Conservation (phyloP, 1,140 invertebrate species). For the Nephotettix cincticeps region DNA sequence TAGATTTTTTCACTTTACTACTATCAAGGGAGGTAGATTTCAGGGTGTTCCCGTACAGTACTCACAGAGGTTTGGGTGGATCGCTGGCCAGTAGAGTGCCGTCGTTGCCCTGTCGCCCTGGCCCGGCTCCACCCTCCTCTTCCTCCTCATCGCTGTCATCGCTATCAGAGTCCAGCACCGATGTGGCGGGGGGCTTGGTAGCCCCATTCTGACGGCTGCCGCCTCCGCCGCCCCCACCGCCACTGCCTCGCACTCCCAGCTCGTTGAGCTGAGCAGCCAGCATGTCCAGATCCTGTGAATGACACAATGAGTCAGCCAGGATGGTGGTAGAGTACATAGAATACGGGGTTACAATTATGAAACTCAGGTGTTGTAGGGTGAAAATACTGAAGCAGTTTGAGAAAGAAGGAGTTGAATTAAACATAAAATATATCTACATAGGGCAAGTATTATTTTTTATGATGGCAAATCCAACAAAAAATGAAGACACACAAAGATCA, state of each 20-base stretch:
- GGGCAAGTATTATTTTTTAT: too few species aligned
- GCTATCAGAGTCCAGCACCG: conserved; percentile 46
- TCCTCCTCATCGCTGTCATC: conserved; percentile 52
- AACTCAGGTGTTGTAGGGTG: conserved; percentile 2
- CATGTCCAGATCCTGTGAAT: conserved; percentile 83
- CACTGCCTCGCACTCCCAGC: conserved; percentile 64
- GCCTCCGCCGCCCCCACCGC: conserved; percentile 47
- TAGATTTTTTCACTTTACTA: too few species aligned
- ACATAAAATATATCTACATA: too few species aligned
- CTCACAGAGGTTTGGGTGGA: conserved; percentile 94
- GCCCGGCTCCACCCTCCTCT: conserved; percentile 53
- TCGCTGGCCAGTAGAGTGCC: conserved; percentile 94
- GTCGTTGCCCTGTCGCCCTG: conserved; percentile 71
- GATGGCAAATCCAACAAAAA: too few species aligned
- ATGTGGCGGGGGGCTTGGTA: conserved; percentile 32
- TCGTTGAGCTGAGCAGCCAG: conserved; percentile 92
- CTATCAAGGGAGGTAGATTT: too few species aligned
- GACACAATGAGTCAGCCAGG: conserved; percentile 41
- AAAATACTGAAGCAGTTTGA: too few species aligned
- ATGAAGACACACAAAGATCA: too few species aligned
- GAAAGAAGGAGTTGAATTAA: too few species aligned
- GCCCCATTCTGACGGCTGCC: conserved; percentile 33
- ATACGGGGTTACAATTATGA: too few species aligned
- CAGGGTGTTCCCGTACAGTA: too few species aligned
- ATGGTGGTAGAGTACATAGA: too few species aligned